Conservation (phyloP, 2,113 vertebrate species). For the Pomatorhinus ruficollis region DNA sequence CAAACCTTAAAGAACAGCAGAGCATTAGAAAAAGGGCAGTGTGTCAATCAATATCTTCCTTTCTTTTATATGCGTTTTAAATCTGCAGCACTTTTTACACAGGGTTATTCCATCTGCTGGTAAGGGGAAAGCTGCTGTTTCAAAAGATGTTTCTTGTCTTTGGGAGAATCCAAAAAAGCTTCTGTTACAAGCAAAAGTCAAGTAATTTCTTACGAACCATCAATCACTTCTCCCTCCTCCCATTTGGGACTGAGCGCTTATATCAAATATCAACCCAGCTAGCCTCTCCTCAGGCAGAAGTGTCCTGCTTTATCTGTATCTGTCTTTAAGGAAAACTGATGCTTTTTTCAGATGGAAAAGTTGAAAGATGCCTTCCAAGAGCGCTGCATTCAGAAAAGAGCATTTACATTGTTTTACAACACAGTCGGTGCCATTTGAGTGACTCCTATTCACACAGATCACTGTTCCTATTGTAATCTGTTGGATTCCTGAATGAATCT, state of each 20-base stretch:
- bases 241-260: conserved; percentile 4
- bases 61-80: background rate
- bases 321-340: conserved; percentile 31
- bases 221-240: conserved; percentile 54
- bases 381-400: background rate
- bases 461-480: background rate
- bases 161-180: conserved; percentile 36
- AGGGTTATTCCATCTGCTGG: conserved; percentile 33
- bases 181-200: conserved; percentile 38
- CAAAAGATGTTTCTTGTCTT: background rate
- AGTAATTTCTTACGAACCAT: conserved; percentile 28
- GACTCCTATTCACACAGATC: background rate
- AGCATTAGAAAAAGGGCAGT: background rate
- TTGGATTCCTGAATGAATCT: background rate
- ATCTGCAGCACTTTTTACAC: background rate
- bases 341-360: conserved; percentile 53
- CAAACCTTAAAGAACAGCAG: background rate
- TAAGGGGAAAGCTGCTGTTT: conserved; percentile 38
- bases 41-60: background rate
- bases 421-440: background rate
- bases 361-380: background rate
- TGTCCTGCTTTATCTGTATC: conserved; percentile 12
- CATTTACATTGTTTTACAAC: background rate
- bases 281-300: conserved; percentile 22
- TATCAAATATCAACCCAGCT: conserved; percentile 55